Evolutionary conservation across 2,113 vertebrate genomes (phyloP).

Genomic region (Amphilophus citrinellus): DNA sequence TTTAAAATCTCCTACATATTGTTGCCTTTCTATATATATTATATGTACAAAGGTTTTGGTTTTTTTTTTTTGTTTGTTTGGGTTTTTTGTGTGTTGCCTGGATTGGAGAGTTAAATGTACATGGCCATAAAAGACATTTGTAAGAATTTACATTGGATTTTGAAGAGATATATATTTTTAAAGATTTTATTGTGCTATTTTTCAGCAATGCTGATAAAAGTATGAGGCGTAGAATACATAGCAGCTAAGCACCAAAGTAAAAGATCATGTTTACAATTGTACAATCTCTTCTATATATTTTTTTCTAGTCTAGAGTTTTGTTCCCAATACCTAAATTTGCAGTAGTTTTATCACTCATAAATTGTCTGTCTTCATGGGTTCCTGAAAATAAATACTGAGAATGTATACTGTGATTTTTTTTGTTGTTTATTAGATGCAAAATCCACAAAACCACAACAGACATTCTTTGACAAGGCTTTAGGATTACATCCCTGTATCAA

Average conservation of each 20-base stretch:
- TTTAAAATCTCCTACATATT: slow-evolving; percentile 24
- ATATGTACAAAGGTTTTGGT: slow-evolving; percentile 40
- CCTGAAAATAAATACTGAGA: slow-evolving; percentile 29
- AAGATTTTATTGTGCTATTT: slow-evolving; percentile 40
- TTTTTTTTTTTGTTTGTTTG: slow-evolving; percentile 23
- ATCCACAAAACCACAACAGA: not conserved
- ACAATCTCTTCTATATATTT: slow-evolving; percentile 23
- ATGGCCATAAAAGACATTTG: slow-evolving; percentile 25
- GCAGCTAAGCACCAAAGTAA: slow-evolving; percentile 55
- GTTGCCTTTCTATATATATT: slow-evolving; percentile 31
- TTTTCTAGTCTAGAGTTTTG: not conserved
- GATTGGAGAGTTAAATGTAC: slow-evolving; percentile 18
- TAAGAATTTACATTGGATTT: not conserved
- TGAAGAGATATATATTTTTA: slow-evolving; percentile 60
- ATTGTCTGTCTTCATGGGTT: not conserved
- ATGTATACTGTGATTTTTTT: not conserved
- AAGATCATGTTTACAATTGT: slow-evolving; percentile 22
- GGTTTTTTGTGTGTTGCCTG: slow-evolving; percentile 8
- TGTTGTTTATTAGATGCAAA: not conserved
- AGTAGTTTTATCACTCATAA: not conserved
- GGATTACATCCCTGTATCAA: not conserved
- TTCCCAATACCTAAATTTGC: slow-evolving; percentile 20
- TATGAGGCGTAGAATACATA: not conserved
- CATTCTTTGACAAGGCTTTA: not conserved
- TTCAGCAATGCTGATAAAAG: slow-evolving; percentile 29